These are phyloP conservation scores for Thyatira batis DNA, from an alignment of 2,888 invertebrate genomes.

Conservation along the genomic window DNA sequence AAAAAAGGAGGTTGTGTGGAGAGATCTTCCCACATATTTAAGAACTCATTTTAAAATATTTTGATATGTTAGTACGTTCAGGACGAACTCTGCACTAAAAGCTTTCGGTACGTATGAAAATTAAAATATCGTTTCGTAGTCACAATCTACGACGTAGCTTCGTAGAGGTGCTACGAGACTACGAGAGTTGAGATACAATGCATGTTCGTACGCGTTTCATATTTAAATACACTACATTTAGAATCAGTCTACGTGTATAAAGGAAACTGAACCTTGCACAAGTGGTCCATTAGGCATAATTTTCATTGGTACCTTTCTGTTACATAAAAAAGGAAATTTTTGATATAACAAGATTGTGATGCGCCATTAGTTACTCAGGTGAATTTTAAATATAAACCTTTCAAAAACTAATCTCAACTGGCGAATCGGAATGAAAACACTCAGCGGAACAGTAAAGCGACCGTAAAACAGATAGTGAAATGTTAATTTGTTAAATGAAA, in stretches of 20 bases:
- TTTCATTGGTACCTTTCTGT: too few species aligned
- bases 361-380: not conserved
- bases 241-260: too few species aligned
- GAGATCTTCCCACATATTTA: too few species aligned
- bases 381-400: slow-evolving; percentile 4
- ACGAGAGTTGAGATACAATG: not conserved
- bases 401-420: slow-evolving; percentile 4
- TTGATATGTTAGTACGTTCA: too few species aligned
- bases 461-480: slow-evolving; percentile 70
- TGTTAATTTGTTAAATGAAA: slow-evolving; percentile 75
- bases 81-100: too few species aligned
- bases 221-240: too few species aligned
- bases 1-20: too few species aligned
- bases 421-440: slow-evolving; percentile 35
- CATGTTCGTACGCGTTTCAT: too few species aligned
- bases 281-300: too few species aligned
- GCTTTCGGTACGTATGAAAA: too few species aligned
- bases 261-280: not conserved
- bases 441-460: slow-evolving; percentile 49
- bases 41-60: too few species aligned
- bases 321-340: too few species aligned
- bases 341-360: not conserved
- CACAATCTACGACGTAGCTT: not conserved
- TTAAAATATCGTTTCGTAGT: not conserved
- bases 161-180: not conserved